Conservation (phyloP, 1,140 invertebrate genomes). For the Campoletis sonorensis region DNA sequence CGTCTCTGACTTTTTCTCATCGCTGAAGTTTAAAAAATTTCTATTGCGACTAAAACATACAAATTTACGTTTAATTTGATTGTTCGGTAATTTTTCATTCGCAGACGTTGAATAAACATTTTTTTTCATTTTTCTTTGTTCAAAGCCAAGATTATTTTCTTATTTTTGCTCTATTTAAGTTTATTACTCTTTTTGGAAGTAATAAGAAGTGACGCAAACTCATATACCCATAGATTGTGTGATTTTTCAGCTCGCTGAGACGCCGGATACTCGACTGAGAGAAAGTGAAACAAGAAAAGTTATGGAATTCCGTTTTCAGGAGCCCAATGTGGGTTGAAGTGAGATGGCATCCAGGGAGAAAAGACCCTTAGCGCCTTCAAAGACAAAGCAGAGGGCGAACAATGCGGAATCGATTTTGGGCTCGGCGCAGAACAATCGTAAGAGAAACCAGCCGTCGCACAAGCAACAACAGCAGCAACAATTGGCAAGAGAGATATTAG, state of each 20-base stretch:
- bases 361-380: constrained; percentile 75
- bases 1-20: too few species aligned
- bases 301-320: constrained; percentile 64
- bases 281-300: constrained; percentile 42
- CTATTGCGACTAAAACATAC: neutral
- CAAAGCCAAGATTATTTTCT: neutral
- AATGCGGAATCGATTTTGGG: constrained; percentile 66
- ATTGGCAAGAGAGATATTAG: constrained; percentile 63
- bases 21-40: too few species aligned
- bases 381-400: constrained; percentile 74
- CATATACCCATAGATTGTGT: constrained; percentile 24
- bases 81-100: too few species aligned
- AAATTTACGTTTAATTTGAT: too few species aligned
- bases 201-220: neutral
- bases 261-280: constrained; percentile 20
- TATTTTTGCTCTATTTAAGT: neutral
- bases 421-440: constrained; percentile 65
- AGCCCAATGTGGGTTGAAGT: constrained; percentile 77
- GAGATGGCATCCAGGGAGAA: constrained; percentile 78
- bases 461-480: constrained; percentile 68
- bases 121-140: too few species aligned
- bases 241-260: constrained; percentile 29
- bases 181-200: neutral
- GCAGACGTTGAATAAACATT: too few species aligned
- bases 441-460: constrained; percentile 61